A percentile compares a stretch with the other conserved stretches of the same genome.
Evolutionary conservation across 2,888 invertebrate genomes (phyloP).

Genomic region (Drosophila multiciliata): DNA sequence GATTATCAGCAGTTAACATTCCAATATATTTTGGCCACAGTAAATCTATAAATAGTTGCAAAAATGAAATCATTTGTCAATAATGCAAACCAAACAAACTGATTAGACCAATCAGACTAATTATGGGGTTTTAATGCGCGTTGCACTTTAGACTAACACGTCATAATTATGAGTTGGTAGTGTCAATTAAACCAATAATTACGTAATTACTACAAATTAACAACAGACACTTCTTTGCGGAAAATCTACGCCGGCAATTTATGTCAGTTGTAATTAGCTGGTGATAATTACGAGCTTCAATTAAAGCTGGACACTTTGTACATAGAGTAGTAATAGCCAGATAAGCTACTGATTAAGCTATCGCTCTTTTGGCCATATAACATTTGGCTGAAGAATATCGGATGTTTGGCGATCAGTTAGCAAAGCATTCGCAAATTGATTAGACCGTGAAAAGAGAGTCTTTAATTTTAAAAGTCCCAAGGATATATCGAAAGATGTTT

Average conservation of each 20-base stretch:
- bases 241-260: conserved; percentile 29
- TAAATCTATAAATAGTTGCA: background rate
- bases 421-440: conserved; percentile 25
- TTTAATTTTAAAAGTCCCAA: background rate
- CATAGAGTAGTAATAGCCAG: conserved; percentile 29
- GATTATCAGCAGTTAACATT: background rate
- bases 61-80: background rate
- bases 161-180: conserved; percentile 33
- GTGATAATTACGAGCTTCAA: conserved; percentile 24
- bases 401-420: conserved; percentile 20
- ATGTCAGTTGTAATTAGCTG: conserved; percentile 25
- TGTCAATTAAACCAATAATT: conserved; percentile 46
- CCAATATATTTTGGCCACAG: background rate
- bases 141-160: conserved; percentile 58
- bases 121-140: background rate
- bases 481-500: conserved; percentile 60
- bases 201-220: background rate
- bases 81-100: conserved; percentile 7
- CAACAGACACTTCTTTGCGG: background rate
- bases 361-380: conserved; percentile 24
- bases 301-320: background rate
- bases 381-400: conserved; percentile 32
- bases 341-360: conserved; percentile 60
- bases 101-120: conserved; percentile 27
- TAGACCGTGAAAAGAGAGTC: conserved; percentile 1